Evolutionary conservation across 2,113 vertebrate species (phyloP).

Genomic region (Tonatia bakeri): DNA sequence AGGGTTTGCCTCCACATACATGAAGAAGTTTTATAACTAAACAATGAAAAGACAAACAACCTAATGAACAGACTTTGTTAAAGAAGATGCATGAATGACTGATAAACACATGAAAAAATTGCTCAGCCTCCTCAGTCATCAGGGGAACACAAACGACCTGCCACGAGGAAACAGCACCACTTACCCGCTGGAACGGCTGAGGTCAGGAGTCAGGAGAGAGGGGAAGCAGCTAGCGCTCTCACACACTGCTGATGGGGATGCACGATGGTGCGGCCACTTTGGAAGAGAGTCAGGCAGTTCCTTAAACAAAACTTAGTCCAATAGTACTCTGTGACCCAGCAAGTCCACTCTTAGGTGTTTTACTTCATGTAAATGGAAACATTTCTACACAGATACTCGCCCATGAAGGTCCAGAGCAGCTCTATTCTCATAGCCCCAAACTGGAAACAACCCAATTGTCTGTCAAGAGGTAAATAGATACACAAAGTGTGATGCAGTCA

Average conservation of each 20-base stretch:
- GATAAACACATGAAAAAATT: neutral
- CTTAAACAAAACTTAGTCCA: neutral
- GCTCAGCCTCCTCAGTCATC: neutral
- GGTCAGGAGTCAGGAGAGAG: neutral
- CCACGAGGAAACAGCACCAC: neutral
- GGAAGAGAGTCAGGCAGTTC: neutral
- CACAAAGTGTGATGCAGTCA: neutral
- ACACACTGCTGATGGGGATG: neutral
- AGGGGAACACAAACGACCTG: neutral
- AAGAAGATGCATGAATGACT: neutral
- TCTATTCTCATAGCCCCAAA: neutral
- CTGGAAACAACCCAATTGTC: neutral
- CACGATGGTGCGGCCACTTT: neutral
- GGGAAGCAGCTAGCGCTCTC: no score
- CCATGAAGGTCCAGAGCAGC: neutral
- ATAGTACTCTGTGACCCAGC: neutral
- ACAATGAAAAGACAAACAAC: neutral
- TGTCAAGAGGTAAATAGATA: neutral
- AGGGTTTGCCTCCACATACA: neutral
- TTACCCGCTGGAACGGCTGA: neutral
- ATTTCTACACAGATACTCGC: neutral
- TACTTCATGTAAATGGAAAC: neutral
- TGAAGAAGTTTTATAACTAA: neutral
- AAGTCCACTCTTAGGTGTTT: neutral
- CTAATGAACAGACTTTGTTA: neutral